Evolutionary conservation across 2,888 invertebrate genomes (phyloP).

Genomic region (Sphecodes monilicornis): DNA sequence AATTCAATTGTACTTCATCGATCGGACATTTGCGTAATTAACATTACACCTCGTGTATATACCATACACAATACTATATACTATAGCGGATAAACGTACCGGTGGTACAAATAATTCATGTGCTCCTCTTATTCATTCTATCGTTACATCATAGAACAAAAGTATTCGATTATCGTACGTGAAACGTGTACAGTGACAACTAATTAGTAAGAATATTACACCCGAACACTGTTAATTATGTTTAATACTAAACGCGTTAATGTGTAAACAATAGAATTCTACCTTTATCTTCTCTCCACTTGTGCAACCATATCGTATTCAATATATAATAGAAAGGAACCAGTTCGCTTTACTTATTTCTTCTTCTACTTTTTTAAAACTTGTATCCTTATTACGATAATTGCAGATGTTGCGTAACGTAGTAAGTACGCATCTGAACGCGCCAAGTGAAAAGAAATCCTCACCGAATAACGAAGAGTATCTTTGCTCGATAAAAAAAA

Average conservation of each 20-base stretch:
- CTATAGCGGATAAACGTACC: slow-evolving; percentile 28
- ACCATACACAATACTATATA: neutral
- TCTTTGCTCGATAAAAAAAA: slow-evolving; percentile 11
- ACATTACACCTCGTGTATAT: slow-evolving; percentile 4
- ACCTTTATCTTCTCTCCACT: neutral
- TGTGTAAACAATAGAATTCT: neutral
- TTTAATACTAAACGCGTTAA: slow-evolving; percentile 15
- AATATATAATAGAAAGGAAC: slow-evolving; percentile 32
- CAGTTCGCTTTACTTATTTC: neutral
- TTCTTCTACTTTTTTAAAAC: neutral
- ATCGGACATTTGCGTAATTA: slow-evolving; percentile 24
- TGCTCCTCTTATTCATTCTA: slow-evolving; percentile 8
- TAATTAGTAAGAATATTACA: slow-evolving; percentile 12
- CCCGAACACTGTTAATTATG: slow-evolving; percentile 5
- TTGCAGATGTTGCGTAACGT: neutral
- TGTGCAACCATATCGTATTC: neutral
- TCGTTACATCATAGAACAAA: neutral
- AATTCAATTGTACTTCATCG: slow-evolving; percentile 39
- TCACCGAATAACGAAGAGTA: neutral
- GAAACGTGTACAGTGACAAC: neutral
- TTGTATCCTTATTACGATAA: neutral
- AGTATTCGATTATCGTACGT: neutral
- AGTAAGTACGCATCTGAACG: neutral
- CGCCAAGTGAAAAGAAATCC: neutral
- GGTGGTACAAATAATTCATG: neutral